Conservation (phyloP, 2,888 invertebrate species). For the Nomada fabriciana region DNA sequence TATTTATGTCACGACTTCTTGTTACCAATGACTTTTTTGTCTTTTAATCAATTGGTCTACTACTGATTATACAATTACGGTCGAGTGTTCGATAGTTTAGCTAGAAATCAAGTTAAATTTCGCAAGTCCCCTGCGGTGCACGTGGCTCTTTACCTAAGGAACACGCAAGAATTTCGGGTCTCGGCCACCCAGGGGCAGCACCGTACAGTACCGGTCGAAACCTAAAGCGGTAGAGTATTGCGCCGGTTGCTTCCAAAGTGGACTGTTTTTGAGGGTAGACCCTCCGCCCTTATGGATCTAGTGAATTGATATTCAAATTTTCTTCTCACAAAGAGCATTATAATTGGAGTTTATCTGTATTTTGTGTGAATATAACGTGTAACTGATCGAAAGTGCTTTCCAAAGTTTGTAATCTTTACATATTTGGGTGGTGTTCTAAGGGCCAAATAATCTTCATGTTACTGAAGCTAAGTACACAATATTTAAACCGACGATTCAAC, state of each 20-base stretch:
- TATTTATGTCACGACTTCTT: background rate
- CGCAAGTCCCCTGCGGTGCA: slow-evolving; percentile 45
- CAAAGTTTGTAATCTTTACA: background rate
- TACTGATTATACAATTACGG: background rate
- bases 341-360: background rate
- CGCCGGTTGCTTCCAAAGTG: slow-evolving; percentile 56
- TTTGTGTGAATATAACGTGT: background rate
- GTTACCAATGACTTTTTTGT: background rate
- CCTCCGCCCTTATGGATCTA: slow-evolving; percentile 47
- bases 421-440: slow-evolving; percentile 21
- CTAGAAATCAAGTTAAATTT: slow-evolving; percentile 7
- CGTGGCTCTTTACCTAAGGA: slow-evolving; percentile 56
- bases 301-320: slow-evolving; percentile 14
- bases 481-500: background rate
- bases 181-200: slow-evolving; percentile 76
- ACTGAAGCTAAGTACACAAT: background rate
- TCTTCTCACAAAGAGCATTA: background rate
- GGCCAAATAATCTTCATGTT: background rate
- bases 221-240: slow-evolving; percentile 61
- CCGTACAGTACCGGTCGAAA: slow-evolving; percentile 70
- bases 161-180: slow-evolving; percentile 72
- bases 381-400: background rate
- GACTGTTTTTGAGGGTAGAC: slow-evolving; percentile 51
- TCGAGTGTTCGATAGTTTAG: background rate
- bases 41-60: background rate